Conservation (phyloP, 2,888 invertebrate species). For the Macrophya annulata region DNA sequence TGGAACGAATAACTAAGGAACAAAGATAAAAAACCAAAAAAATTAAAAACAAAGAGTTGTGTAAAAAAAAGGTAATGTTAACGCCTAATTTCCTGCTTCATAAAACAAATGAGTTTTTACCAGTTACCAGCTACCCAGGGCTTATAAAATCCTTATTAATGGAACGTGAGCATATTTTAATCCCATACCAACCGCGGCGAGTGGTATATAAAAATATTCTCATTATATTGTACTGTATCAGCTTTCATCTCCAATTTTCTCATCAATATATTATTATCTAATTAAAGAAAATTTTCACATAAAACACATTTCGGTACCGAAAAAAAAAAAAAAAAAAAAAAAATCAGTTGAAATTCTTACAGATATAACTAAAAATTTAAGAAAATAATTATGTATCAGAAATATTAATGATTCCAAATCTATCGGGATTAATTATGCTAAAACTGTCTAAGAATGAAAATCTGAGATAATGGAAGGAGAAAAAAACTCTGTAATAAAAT, state of each 20-base stretch:
- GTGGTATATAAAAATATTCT: not conserved
- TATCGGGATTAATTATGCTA: not conserved
- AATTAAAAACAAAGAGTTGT: not conserved
- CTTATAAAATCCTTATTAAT: slow-evolving; percentile 47
- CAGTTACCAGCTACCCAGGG: slow-evolving; percentile 10
- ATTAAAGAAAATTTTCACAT: not conserved
- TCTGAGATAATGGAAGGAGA: not conserved
- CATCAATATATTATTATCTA: not conserved
- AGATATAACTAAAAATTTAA: too few species aligned
- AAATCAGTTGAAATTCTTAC: too few species aligned
- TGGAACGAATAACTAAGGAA: not conserved
- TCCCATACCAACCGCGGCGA: not conserved
- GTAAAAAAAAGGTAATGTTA: slow-evolving; percentile 23
- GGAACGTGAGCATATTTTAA: not conserved
- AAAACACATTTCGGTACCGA: not conserved
- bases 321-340: too few species aligned
- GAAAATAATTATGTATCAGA: not conserved
- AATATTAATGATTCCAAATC: not conserved
- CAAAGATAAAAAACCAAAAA: not conserved
- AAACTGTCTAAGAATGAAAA: not conserved
- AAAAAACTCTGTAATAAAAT: not conserved
- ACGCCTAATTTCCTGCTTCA: slow-evolving; percentile 49
- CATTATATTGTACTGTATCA: not conserved
- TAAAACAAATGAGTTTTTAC: slow-evolving; percentile 47
- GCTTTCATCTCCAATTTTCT: not conserved